Evolutionary conservation across 2,888 invertebrate genomes (phyloP), one percentile per base, ranked within the genome.

Genomic region (Phaedon cochleariae): DNA sequence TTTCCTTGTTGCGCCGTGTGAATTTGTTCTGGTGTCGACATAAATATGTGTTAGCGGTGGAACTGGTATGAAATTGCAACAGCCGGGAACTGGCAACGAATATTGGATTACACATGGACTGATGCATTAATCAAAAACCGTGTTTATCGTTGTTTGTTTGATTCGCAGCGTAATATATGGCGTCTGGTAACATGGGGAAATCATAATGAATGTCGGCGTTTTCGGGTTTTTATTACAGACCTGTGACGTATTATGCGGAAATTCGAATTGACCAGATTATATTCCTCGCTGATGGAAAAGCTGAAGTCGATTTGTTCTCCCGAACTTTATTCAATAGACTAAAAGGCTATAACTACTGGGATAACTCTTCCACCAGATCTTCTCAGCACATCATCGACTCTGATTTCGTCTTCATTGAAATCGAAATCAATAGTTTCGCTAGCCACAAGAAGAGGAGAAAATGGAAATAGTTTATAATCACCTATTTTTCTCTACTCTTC

Each of bases 121-220:
- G 41, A 15, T 15, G 15, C 41, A 41, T 41, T 41, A 41, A 41
- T 41, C 41, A 41, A 41, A 41, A 41, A 41, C 15, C 12, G 41
- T 41, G 41, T 41, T 41, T 41, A 41, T 41, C 15, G 41, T 41
- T 41, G 41, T 41, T 41, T 41, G 41, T 41, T 41, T 41, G 41
- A 41, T 41, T 41, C 6, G 12, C n/a, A 41, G 41, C 41, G n/a
- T 41, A 15, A 41, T 10, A 41, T 41, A 41, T 41, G 41, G 41
- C 15, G 41, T 41, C 41, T 41, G 12, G 41, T 41, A 41, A 41
- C 41, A 41, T 41, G 41, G 15, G 41, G 41, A 41, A 41, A 41
- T 41, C 10, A 41, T 41, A 41, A 41, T 41, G 41, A 15, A 41
- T 41, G 41, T 15, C 41, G 41, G 15, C 41, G 15, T 41, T 41